Base-by-base conservation (phyloP, 1,140 invertebrate genomes). In the Panonychus citri region DNA sequence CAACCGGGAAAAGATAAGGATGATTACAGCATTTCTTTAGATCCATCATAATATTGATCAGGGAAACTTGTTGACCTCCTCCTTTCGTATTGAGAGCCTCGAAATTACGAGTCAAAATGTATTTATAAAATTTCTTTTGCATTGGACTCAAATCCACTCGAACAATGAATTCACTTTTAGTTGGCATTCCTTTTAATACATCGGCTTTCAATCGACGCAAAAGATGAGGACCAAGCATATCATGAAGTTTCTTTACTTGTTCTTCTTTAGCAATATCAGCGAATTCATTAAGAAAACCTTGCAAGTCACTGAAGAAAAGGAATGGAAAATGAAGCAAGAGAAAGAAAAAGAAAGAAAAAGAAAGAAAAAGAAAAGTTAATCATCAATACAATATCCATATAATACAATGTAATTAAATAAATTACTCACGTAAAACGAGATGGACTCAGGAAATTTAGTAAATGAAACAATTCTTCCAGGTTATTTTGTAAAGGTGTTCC, bases 51-150 rank as follows among this genome's bases (percentile, higher is more conserved):
- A 99, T 93, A 68, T 99, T 99, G 13, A 99, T 74, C 25, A 99
- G 71, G 0, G 94, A 97, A 3, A 96, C 88, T 60, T 88, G 71
- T 60, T 90, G 85, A 4, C 89, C 89, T 59, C 90, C 91, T 59
- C 86, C 85, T 68, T 89, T 90, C 0, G 89, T 81, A 73, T 96
- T 97, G 28, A 99, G 70, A 19, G 94, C 94, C 68, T 96, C 93
- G 66, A 90, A 99, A 69, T 99, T 99, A 57, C 90, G 77, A 0
- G 95, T 98, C 57, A 99, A 72, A 66, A 99, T 98, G 64, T 93
- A 97, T 70, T 98, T 98, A 72, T 99, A 99, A 69, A 96, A 99
- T 73, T 99, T 99, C 49, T 98, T 98, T 67, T 99, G 95, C 83
- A 99, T 86, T 0, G 89, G 83, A n/a, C 88, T 91, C 27, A 99